Evolutionary conservation across 1,140 invertebrate genomes (phyloP).

Genomic region (Drosophila parvula): DNA sequence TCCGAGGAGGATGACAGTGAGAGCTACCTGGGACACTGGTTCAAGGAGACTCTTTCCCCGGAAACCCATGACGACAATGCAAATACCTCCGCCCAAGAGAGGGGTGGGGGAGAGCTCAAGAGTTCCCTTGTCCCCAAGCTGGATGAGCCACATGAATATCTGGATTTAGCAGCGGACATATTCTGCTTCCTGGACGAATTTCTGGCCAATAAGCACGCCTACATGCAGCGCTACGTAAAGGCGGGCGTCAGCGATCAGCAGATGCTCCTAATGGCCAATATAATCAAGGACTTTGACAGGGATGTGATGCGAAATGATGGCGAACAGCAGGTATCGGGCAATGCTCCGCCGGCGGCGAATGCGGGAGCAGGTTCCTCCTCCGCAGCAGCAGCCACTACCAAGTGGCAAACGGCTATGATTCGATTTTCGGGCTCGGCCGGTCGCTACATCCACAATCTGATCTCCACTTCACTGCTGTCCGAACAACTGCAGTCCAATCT

Average conservation of each 20-base stretch:
- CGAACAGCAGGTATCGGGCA: constrained; percentile 38
- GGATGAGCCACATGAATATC: constrained; percentile 91
- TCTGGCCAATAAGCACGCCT: constrained; percentile 82
- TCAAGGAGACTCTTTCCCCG: constrained; percentile 94
- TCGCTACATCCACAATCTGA: constrained; percentile 87
- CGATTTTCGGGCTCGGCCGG: constrained; percentile 82
- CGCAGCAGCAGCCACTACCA: constrained; percentile 29
- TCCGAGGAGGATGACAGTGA: constrained; percentile 95
- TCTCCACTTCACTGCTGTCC: constrained; percentile 89
- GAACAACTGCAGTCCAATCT: constrained; percentile 89
- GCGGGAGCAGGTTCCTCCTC: constrained; percentile 1
- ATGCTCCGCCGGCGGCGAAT: not conserved
- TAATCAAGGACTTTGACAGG: constrained; percentile 92
- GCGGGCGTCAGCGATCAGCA: constrained; percentile 89
- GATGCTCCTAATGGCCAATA: constrained; percentile 91
- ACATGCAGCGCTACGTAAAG: constrained; percentile 86
- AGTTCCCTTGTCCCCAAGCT: constrained; percentile 91
- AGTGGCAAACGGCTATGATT: constrained; percentile 83
- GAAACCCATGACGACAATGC: constrained; percentile 88
- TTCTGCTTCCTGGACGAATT: constrained; percentile 82
- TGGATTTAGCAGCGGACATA: constrained; percentile 77
- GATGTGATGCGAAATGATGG: constrained; percentile 85
- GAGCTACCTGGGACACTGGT: constrained; percentile 95
- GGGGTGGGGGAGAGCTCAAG: constrained; percentile 81
- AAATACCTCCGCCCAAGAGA: constrained; percentile 83